These are phyloP conservation scores for Xestia sexstrigata DNA, from an alignment of 2,888 invertebrate species.

Conservation along the genomic window DNA sequence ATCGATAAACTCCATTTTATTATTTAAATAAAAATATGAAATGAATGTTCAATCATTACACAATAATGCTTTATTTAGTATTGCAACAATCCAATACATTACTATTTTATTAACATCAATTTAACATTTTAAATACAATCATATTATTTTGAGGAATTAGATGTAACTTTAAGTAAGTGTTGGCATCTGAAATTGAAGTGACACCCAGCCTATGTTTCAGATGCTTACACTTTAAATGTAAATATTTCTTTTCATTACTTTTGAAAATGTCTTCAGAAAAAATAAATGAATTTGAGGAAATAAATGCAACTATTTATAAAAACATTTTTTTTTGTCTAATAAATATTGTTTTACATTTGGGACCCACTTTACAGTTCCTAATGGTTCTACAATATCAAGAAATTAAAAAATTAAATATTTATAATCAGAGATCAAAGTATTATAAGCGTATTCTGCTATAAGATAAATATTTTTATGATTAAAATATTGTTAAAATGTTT, in stretches of 20 bases:
- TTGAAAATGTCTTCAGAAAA: slow-evolving; percentile 13
- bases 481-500: slow-evolving; percentile 49
- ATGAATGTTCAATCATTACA: slow-evolving; percentile 66
- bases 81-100: slow-evolving; percentile 70
- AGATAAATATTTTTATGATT: slow-evolving; percentile 48
- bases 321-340: slow-evolving; percentile 15
- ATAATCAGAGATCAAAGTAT: slow-evolving; percentile 39
- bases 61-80: slow-evolving; percentile 70
- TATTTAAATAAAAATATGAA: slow-evolving; percentile 66
- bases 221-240: slow-evolving; percentile 64
- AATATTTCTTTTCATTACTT: slow-evolving; percentile 23
- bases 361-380: slow-evolving; percentile 29
- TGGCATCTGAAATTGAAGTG: slow-evolving; percentile 68
- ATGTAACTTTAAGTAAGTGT: slow-evolving; percentile 52
- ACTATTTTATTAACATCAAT: slow-evolving; percentile 68
- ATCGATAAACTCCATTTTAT: slow-evolving; percentile 57
- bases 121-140: slow-evolving; percentile 67
- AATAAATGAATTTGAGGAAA: slow-evolving; percentile 5
- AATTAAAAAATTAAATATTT: slow-evolving; percentile 1
- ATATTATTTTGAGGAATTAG: slow-evolving; percentile 51
- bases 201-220: slow-evolving; percentile 74
- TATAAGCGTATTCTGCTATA: slow-evolving; percentile 76
- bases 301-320: slow-evolving; percentile 16
- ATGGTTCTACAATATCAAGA: slow-evolving; percentile 10
- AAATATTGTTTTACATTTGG: slow-evolving; percentile 18